phyloP scores from a whole-genome alignment of 2,797 vertebrate genomes.

The Syndactyla subalaris region DNA sequence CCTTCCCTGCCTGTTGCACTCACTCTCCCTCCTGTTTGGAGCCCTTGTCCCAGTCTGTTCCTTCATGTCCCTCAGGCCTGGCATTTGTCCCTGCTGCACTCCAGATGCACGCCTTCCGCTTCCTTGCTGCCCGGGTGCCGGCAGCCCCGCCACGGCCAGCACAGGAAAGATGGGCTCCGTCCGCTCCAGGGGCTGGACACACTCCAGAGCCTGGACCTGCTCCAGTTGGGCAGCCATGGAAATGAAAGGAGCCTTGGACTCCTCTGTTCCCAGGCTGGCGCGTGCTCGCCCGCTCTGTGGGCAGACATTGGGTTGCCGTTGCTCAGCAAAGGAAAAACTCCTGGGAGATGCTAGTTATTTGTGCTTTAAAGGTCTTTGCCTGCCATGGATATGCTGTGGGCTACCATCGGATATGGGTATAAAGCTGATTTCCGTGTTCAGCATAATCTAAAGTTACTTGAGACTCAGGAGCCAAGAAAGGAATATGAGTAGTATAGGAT shows the following conservation, averaged over 20 bases:
- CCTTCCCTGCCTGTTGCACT: neutral
- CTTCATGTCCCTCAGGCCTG: neutral
- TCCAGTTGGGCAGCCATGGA: neutral
- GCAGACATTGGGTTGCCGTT: accelerated
- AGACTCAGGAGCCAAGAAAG: neutral
- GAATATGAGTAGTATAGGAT: neutral
- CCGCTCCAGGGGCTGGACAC: neutral
- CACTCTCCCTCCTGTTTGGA: neutral
- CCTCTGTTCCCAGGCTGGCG: neutral
- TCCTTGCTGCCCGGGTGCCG: neutral
- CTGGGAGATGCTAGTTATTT: neutral
- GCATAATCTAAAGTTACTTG: constrained; percentile 17
- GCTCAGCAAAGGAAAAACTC: neutral
- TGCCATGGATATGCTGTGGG: neutral
- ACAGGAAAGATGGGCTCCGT: neutral
- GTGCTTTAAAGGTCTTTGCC: neutral
- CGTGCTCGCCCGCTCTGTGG: accelerated
- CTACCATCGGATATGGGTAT: neutral
- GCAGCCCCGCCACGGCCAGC: accelerated
- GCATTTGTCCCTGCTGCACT: neutral
- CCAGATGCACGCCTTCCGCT: neutral
- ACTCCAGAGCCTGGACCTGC: neutral
- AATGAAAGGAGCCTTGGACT: neutral
- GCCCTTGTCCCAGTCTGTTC: neutral
- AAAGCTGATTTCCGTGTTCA: neutral